Base-by-base conservation (phyloP, 1,140 invertebrate genomes). In the Argopecten irradians region DNA sequence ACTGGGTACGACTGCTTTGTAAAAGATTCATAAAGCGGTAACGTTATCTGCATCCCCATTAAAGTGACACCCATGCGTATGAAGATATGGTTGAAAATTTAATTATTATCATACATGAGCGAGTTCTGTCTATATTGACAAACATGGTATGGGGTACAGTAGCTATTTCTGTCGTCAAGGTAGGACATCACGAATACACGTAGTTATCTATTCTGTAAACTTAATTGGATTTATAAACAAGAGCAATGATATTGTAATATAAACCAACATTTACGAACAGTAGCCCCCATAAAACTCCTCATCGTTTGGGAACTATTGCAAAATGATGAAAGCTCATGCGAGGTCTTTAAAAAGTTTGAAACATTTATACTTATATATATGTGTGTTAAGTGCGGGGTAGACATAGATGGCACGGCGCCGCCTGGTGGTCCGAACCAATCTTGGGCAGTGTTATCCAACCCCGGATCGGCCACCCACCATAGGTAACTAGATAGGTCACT, bases 221-320 rank as follows among this genome's bases (percentile, higher is more conserved):
- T 71, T 71, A n/a, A 71, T 71, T 71, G 55, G 55, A 71, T 71
- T 28, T 71, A 16, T 71, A 71, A 71, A 71, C 55, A 71, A 71
- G 55, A n/a, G 55, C 22, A 71, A n/a, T 71, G n/a, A 71, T 3
- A 28, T 16, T 71, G 55, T 71, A 71, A 71, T 71, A 71, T n/a
- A 71, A 71, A 71, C n/a, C 55, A 8, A n/a, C 16, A 5, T 28
- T 3, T 71, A 28, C n/a, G 55, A 28, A 46, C 19, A 11, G 19
- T 3, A 46, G 22, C 13, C 43, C 43, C 55, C 22, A 71, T 71
- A 71, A 71, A 71, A n/a, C 22, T 71, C 55, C 14, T 71, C 22
- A 71, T 71, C n/a, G n/a, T 71, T 71, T 71, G 55, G 55, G 5
- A 71, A 71, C 55, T 22, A 71, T 71, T 8, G 16, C n/a, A 71